Evolutionary conservation across 2,113 vertebrate genomes (phyloP).

Genomic region (Calidris pygmaea): DNA sequence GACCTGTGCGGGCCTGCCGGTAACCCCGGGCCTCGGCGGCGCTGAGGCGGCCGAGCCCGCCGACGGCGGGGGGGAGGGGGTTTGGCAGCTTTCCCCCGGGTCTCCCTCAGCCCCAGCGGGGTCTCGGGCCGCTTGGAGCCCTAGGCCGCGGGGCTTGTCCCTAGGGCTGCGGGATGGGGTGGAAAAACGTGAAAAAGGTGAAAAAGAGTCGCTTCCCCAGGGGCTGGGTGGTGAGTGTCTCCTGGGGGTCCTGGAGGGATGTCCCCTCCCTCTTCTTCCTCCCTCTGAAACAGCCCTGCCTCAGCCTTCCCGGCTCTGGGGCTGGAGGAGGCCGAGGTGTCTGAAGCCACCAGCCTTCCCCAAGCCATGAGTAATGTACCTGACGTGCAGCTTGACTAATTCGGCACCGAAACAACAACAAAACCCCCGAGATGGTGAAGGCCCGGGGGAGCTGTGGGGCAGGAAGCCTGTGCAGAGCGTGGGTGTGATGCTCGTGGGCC

Average conservation of each 20-base stretch:
- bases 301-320: background rate
- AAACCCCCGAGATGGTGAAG: background rate
- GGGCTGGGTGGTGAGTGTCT: accelerated
- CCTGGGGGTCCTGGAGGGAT: background rate
- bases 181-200: background rate
- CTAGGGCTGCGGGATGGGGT: accelerated
- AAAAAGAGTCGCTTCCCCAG: accelerated
- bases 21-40: too few relatives aligned
- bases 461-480: background rate
- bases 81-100: accelerated
- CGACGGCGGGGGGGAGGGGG: too few relatives aligned
- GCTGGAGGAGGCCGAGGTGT: background rate
- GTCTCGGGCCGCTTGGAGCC: accelerated
- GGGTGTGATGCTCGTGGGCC: background rate
- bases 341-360: background rate
- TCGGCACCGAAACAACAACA: background rate
- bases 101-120: accelerated
- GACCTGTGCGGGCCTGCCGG: background rate
- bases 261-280: too few relatives aligned
- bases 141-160: accelerated
- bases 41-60: background rate
- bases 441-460: accelerated
- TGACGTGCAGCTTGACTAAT: background rate
- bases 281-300: accelerated
- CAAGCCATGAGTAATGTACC: background rate